These are phyloP conservation scores for Thamnaconus septentrionalis DNA, from an alignment of 2,113 vertebrate genomes.

Conservation along the genomic window DNA sequence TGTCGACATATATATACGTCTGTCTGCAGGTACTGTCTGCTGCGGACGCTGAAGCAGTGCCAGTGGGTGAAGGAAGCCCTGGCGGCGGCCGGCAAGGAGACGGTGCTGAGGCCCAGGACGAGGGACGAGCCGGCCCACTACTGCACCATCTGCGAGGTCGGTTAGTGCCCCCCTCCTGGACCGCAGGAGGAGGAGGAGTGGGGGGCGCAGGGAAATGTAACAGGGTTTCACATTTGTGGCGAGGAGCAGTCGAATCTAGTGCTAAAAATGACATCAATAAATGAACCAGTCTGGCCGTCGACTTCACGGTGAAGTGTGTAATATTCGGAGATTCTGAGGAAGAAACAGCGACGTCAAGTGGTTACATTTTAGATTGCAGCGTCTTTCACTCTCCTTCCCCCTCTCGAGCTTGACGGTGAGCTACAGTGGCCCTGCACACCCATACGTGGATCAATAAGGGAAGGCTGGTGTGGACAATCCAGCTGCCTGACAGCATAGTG, in stretches of 20 bases:
- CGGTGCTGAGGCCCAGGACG: slow-evolving; percentile 88
- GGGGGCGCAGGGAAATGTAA: slow-evolving; percentile 31
- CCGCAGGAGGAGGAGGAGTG: not conserved
- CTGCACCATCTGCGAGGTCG: slow-evolving; percentile 98
- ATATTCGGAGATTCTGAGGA: too few species aligned
- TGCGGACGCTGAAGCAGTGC: slow-evolving; percentile 96
- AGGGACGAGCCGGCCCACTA: slow-evolving; percentile 98
- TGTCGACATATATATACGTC: too few species aligned
- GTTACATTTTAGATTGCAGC: too few species aligned
- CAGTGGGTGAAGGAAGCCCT: slow-evolving; percentile 95
- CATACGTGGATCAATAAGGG: too few species aligned
- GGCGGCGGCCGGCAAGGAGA: slow-evolving; percentile 87
- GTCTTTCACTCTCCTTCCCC: too few species aligned
- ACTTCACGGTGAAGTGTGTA: not conserved
- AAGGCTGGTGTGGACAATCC: too few species aligned
- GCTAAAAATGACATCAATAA: slow-evolving; percentile 2
- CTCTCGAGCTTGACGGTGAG: too few species aligned
- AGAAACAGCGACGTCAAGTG: too few species aligned
- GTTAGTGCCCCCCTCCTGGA: slow-evolving; percentile 7
- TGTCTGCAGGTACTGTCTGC: slow-evolving; percentile 87
- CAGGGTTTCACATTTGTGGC: slow-evolving; percentile 29
- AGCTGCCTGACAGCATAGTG: too few species aligned
- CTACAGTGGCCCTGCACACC: too few species aligned
- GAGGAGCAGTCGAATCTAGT: slow-evolving; percentile 6
- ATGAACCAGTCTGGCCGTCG: not conserved